phyloP scores from a whole-genome alignment of 2,797 vertebrate genomes.

The Avahi laniger region DNA sequence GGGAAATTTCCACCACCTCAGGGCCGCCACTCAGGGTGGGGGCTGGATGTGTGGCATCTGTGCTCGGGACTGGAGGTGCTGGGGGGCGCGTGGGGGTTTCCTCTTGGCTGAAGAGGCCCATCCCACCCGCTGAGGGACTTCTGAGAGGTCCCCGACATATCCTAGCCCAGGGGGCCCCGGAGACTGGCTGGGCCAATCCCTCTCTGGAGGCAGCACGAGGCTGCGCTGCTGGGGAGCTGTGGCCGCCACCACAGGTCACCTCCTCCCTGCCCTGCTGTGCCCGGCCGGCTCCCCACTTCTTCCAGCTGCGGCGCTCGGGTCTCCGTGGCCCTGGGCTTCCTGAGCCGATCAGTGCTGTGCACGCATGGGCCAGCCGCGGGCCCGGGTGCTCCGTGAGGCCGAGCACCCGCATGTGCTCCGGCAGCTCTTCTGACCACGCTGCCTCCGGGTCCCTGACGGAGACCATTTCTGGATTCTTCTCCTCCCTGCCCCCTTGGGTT shows the following conservation, averaged over 20 bases:
- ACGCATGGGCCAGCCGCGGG: rapidly evolving
- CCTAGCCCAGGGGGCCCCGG: background rate
- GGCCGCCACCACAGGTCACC: background rate
- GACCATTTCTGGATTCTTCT: background rate
- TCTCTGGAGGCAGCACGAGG: background rate
- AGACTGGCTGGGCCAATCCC: rapidly evolving
- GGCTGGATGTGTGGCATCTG: background rate
- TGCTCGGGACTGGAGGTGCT: background rate
- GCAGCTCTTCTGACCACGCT: background rate
- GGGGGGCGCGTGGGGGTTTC: background rate
- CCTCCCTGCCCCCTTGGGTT: background rate
- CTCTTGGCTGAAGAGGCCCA: background rate
- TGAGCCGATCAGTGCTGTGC: background rate
- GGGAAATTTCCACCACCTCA: no score
- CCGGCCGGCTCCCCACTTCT: background rate
- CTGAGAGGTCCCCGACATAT: background rate
- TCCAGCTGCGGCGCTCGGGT: background rate
- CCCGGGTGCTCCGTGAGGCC: background rate
- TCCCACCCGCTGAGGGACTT: background rate
- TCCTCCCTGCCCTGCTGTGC: background rate
- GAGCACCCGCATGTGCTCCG: rapidly evolving
- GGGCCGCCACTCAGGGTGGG: rapidly evolving
- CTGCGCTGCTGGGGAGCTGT: rapidly evolving
- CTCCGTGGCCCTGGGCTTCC: background rate
- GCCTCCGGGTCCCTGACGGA: background rate